These are phyloP conservation scores for Lampris megalopsis DNA, from an alignment of 2,113 vertebrate genomes.

Conservation along the genomic window DNA sequence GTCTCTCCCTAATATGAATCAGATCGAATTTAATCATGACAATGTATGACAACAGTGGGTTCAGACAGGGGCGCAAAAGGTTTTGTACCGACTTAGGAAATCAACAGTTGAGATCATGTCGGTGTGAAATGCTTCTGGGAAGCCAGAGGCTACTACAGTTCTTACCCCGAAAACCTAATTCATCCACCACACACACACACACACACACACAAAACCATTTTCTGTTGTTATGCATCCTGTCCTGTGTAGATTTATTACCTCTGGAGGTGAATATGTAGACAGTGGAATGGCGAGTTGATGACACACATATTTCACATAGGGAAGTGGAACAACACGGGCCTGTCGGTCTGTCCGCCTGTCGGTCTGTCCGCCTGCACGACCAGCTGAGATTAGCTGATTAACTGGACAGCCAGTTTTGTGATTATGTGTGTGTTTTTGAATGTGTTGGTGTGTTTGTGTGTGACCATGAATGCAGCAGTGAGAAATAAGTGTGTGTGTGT, in stretches of 20 bases:
- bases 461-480: background rate
- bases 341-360: conserved; percentile 27
- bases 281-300: conserved; percentile 43
- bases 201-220: conserved; percentile 28
- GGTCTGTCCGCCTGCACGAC: conserved; percentile 16
- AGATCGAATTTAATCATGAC: too few species aligned
- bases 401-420: conserved; percentile 23
- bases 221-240: conserved; percentile 32
- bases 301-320: conserved; percentile 19
- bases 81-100: conserved; percentile 40
- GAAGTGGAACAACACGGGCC: conserved; percentile 12
- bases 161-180: conserved; percentile 61
- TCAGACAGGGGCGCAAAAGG: background rate
- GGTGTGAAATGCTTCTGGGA: conserved; percentile 50
- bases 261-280: conserved; percentile 41
- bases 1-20: too few species aligned
- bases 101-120: conserved; percentile 46
- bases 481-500: too few species aligned
- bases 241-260: conserved; percentile 56
- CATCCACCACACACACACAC: conserved; percentile 45
- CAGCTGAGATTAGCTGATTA: conserved; percentile 5
- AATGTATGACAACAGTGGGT: too few species aligned
- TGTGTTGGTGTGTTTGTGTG: background rate
- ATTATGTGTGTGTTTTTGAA: background rate
- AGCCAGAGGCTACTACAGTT: conserved; percentile 30